phyloP scores from a whole-genome alignment of 2,797 vertebrate species.

The Darevskia nairensis region DNA sequence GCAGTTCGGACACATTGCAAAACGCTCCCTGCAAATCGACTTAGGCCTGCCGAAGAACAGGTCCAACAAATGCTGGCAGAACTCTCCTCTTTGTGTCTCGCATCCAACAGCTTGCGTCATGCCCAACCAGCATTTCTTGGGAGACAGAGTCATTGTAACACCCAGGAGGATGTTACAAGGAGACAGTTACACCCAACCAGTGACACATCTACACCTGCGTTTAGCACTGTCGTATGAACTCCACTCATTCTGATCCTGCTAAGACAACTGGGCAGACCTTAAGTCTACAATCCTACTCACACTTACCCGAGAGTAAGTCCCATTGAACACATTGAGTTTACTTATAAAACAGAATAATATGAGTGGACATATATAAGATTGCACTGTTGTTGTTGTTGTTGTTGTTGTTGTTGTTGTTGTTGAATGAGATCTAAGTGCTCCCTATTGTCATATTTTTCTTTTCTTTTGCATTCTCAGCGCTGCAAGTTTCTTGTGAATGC shows the following conservation, averaged over 20 bases:
- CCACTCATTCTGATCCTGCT: not conserved
- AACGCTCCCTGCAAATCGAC: constrained; percentile 1
- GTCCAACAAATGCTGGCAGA: constrained; percentile 9
- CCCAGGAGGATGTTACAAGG: not conserved
- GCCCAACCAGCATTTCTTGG: constrained; percentile 13
- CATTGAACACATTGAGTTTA: too few species aligned
- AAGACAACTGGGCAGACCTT: not conserved
- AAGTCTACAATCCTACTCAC: not conserved
- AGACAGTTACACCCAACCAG: not conserved
- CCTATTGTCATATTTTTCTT: not conserved
- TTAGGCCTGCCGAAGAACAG: not conserved
- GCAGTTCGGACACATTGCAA: constrained; percentile 4
- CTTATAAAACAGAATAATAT: too few species aligned
- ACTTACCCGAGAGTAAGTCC: too few species aligned
- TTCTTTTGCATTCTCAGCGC: not conserved
- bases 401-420: too few species aligned
- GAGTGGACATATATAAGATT: too few species aligned
- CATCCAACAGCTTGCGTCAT: not conserved
- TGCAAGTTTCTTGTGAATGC: not conserved
- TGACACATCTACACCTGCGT: not conserved
- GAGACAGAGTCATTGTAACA: not conserved
- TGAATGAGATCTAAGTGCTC: not conserved
- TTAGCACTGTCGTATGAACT: not conserved
- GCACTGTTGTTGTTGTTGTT: too few species aligned
- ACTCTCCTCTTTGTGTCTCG: not conserved